These are phyloP conservation scores for Scaptomyza reducta DNA, from an alignment of 2,888 invertebrate genomes.

Conservation along the genomic window DNA sequence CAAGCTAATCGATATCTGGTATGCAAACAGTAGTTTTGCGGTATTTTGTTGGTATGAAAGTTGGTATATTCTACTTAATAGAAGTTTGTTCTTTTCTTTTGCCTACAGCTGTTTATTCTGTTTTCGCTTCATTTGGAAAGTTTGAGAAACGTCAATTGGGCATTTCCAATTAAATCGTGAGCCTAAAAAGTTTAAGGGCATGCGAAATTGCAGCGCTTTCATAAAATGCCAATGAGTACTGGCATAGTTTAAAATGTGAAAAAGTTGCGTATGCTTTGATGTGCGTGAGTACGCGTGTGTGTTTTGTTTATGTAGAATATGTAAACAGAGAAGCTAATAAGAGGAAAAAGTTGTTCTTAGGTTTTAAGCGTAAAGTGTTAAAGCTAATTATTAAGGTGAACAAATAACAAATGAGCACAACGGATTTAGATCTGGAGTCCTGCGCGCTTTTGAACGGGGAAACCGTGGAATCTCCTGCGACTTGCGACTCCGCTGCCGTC, in stretches of 20 bases:
- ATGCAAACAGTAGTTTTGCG: slow-evolving; percentile 1
- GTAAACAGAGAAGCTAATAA: slow-evolving; percentile 45
- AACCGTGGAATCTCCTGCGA: slow-evolving; percentile 45
- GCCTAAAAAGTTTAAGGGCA: slow-evolving; percentile 1
- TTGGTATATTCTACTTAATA: slow-evolving; percentile 8
- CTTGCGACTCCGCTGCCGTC: slow-evolving; percentile 19
- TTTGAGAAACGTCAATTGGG: slow-evolving; percentile 34
- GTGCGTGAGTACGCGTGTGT: slow-evolving; percentile 7
- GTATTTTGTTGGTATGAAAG: slow-evolving; percentile 15
- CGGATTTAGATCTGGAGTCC: slow-evolving; percentile 60
- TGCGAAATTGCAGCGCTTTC: slow-evolving; percentile 18
- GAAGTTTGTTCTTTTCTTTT: slow-evolving; percentile 3
- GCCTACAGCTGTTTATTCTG: slow-evolving; percentile 51
- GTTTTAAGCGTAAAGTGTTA: slow-evolving; percentile 22
- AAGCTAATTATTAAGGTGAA: slow-evolving; percentile 21
- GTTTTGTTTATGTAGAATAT: slow-evolving; percentile 44
- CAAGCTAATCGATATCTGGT: background rate
- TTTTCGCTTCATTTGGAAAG: slow-evolving; percentile 49
- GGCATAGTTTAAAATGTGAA: slow-evolving; percentile 43
- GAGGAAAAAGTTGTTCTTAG: slow-evolving; percentile 10
- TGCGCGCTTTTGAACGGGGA: slow-evolving; percentile 73
- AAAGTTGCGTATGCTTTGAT: slow-evolving; percentile 12
- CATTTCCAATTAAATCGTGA: slow-evolving; percentile 11
- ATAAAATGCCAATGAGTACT: slow-evolving; percentile 34
- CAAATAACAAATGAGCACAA: slow-evolving; percentile 56